Conservation (phyloP, 1,140 invertebrate species). For the Caligus rogercresseyi region DNA sequence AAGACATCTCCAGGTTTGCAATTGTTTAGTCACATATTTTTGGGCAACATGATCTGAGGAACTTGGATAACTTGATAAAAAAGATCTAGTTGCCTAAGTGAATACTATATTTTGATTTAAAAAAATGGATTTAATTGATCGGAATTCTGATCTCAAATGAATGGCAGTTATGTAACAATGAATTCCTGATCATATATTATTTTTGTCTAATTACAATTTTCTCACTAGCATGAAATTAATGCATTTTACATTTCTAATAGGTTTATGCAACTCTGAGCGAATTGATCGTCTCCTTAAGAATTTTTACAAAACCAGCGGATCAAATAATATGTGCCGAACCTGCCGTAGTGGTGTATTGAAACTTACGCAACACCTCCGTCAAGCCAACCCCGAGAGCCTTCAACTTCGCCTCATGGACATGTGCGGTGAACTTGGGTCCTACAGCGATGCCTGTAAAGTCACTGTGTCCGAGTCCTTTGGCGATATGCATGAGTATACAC, state of each 20-base stretch:
- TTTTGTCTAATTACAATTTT: constrained; percentile 1
- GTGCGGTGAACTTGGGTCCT: constrained; percentile 46
- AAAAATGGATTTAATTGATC: too few species aligned
- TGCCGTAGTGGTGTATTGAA: neutral
- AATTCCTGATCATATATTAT: too few species aligned
- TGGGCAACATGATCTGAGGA: too few species aligned
- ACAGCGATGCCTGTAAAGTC: constrained; percentile 56
- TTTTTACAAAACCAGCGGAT: neutral
- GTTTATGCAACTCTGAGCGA: constrained; percentile 57
- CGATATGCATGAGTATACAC: constrained; percentile 34
- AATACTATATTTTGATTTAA: too few species aligned
- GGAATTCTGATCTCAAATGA: too few species aligned
- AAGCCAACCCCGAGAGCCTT: neutral
- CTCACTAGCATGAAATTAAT: neutral
- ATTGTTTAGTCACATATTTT: too few species aligned
- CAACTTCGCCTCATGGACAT: constrained; percentile 26
- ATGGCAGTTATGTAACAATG: too few species aligned
- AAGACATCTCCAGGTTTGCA: too few species aligned
- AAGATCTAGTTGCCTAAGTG: too few species aligned
- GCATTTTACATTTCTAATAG: constrained; percentile 26
- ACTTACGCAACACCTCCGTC: neutral
- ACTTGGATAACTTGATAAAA: too few species aligned
- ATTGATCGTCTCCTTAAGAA: constrained; percentile 44
- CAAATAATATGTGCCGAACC: neutral
- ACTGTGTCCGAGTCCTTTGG: constrained; percentile 50